Evolutionary conservation across 2,888 invertebrate species (phyloP).

Genomic region (Hymenopus coronatus): DNA sequence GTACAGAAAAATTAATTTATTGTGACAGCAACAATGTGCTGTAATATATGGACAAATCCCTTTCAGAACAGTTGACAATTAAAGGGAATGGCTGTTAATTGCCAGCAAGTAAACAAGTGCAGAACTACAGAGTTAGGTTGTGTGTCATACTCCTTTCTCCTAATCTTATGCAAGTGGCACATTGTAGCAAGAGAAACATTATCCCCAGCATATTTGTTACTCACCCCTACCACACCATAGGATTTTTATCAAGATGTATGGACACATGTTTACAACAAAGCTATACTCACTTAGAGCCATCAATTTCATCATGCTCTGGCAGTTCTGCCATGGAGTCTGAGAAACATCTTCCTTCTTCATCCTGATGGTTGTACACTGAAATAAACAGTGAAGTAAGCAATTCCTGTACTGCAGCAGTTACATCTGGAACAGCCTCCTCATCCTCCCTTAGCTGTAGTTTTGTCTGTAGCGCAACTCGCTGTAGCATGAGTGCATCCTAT

Average conservation of each 20-base stretch:
- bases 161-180: no score
- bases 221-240: no score
- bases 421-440: slow-evolving; percentile 86
- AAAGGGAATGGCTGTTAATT: no score
- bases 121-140: no score
- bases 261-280: neutral
- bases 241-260: neutral
- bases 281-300: slow-evolving; percentile 59
- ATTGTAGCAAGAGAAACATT: no score
- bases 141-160: no score
- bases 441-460: slow-evolving; percentile 82
- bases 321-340: slow-evolving; percentile 94
- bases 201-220: no score
- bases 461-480: slow-evolving; percentile 87
- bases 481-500: slow-evolving; percentile 85
- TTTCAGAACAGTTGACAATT: no score
- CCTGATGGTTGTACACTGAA: slow-evolving; percentile 92
- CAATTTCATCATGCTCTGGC: slow-evolving; percentile 79
- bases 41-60: no score
- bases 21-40: no score
- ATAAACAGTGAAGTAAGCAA: slow-evolving; percentile 88
- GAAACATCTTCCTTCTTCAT: slow-evolving; percentile 94
- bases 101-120: no score
- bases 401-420: slow-evolving; percentile 85
- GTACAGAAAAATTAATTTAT: no score